Base-by-base conservation (phyloP, 2,888 invertebrate genomes). In the Stenolophus ochropezus region DNA sequence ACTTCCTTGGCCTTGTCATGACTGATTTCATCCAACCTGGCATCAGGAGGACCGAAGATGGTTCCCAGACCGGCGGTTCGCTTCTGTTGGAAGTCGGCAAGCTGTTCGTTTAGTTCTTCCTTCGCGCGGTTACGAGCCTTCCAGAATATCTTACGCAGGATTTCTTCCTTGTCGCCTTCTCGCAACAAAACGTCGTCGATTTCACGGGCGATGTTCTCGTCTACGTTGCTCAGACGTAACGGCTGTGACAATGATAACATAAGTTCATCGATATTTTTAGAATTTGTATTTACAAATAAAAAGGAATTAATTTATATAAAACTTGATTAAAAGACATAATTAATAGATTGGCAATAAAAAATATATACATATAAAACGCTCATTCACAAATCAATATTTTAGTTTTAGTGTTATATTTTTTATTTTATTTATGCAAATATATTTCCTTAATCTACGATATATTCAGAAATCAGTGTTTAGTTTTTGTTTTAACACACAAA, bases 141-240 rank as follows among this genome's bases (percentile, higher is more conserved):
- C 90, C 95, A 94, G 89, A 99, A 99, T 83, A 96, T 96, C 89
- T 94, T 94, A 80, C 97, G 92, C 76, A 98, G 91, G 84, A 95
- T 93, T 88, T 97, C 97, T 87, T 97, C 98, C 87, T 97, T 97
- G 86, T 97, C 97, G 85, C 92, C 93, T 88, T 97, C 96, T 85
- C 94, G 93, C 82, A 93, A 92, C 86, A 98, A 91, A 27, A 95
- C 95, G 86, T 96, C 95, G 88, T 98, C 97, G 76, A 97, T 96
- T 91, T 97, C 97, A 83, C 96, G 93, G 8, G 96, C 96, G 88
- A 97, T 93, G 85, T 94, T 94, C 87, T 98, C 97, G 86, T 96
- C 96, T 21, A 96, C 94, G 84, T 95, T 95, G 83, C 92, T 93
- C 83, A 97, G 90, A 87, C 94, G 93, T 86, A 97, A 90, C 73